phyloP scores from a whole-genome alignment of 2,797 vertebrate species.

The Sebastes ruberrimus region DNA sequence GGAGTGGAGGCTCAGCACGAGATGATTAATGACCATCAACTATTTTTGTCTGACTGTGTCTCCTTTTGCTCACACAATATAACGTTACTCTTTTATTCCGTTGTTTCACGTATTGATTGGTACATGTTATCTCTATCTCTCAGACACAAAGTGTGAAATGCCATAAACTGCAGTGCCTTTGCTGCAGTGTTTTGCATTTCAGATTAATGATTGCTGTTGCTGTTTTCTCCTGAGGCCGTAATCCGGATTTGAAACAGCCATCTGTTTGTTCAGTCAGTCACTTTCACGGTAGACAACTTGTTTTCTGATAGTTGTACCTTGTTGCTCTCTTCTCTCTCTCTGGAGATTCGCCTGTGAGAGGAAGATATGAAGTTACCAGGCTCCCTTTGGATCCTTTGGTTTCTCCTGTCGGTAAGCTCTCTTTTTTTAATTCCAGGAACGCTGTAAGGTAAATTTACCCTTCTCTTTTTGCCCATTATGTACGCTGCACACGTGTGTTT shows the following conservation, averaged over 20 bases:
- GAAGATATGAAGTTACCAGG: conserved; percentile 61
- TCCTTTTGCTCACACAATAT: neutral
- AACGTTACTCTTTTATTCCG: neutral
- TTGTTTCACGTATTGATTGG: conserved; percentile 5
- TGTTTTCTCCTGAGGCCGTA: conserved; percentile 31
- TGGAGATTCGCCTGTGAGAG: conserved; percentile 38
- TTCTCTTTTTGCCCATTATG: neutral
- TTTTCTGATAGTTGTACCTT: conserved; percentile 35
- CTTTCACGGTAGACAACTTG: conserved; percentile 33
- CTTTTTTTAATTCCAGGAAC: conserved; percentile 11
- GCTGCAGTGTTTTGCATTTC: conserved; percentile 64
- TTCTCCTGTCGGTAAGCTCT: conserved; percentile 64
- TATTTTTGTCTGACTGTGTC: conserved; percentile 22
- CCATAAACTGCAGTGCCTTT: conserved; percentile 17
- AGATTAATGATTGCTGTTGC: conserved; percentile 50
- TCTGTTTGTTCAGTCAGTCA: conserved; percentile 54
- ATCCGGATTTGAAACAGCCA: conserved; percentile 43
- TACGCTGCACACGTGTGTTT: neutral
- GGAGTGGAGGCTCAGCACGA: conserved; percentile 4
- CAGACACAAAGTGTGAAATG: neutral
- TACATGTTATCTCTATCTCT: neutral
- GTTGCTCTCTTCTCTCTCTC: conserved; percentile 23
- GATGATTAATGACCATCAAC: conserved; percentile 39
- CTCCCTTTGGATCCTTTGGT: conserved; percentile 60
- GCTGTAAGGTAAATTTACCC: neutral